Conservation (phyloP, 37 sponge, comb jelly and placozoan species). For the Sycon ciliatum region DNA sequence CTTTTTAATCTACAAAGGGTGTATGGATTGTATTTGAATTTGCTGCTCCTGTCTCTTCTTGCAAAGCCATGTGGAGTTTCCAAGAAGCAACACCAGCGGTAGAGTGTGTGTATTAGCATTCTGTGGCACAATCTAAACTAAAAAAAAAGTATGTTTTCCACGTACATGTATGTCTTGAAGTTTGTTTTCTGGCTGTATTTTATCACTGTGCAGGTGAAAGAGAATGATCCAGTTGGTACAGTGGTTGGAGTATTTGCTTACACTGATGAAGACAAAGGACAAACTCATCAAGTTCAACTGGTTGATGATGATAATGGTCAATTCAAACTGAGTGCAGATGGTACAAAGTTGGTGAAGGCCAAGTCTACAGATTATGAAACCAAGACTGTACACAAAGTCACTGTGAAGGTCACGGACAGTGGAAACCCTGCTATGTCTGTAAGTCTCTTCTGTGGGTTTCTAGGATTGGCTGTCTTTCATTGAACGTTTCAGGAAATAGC, state of each 20-base stretch:
- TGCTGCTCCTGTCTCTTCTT: too few relatives aligned
- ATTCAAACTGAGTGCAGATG: constrained; percentile 2
- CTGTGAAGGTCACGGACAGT: constrained; percentile 2
- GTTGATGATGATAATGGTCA: neutral
- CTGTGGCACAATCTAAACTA: too few relatives aligned
- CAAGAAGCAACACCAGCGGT: too few relatives aligned
- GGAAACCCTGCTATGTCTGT: neutral
- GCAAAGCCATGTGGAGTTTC: too few relatives aligned
- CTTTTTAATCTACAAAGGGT: too few relatives aligned
- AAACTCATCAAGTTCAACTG: neutral
- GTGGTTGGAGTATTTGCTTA: neutral
- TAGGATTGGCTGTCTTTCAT: too few relatives aligned
- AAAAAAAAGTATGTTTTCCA: too few relatives aligned
- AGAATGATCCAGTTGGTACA: neutral
- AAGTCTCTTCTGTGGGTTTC: neutral
- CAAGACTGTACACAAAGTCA: neutral
- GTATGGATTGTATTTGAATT: too few relatives aligned
- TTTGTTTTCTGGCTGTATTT: too few relatives aligned
- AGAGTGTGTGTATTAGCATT: too few relatives aligned
- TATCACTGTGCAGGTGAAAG: neutral
- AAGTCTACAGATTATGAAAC: constrained; percentile 14
- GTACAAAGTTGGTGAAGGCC: neutral
- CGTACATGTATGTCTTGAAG: too few relatives aligned
- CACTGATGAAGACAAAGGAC: constrained; percentile 5
- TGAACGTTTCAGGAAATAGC: too few relatives aligned